These are phyloP conservation scores for Chelonia mydas DNA, from an alignment of 2,797 vertebrate species.

Conservation along the genomic window DNA sequence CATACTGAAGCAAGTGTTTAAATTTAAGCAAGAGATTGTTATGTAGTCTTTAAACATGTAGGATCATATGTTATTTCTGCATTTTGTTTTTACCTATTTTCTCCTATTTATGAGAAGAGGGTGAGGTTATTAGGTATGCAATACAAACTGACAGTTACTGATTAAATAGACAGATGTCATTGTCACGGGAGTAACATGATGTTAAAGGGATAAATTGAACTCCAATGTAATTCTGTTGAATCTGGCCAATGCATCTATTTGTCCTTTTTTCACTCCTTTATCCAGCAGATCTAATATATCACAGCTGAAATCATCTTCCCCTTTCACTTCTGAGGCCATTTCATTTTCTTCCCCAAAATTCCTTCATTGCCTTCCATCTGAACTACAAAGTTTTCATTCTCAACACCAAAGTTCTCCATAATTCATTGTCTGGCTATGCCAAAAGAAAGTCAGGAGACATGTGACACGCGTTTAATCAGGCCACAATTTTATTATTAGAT, in stretches of 20 bases:
- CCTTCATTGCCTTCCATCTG: not conserved
- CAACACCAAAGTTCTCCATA: not conserved
- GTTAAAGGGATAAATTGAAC: not conserved
- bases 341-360: not conserved
- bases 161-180: not conserved
- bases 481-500: too few relatives aligned
- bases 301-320: not conserved
- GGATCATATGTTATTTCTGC: not conserved
- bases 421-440: not conserved
- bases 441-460: too few relatives aligned
- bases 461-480: too few relatives aligned
- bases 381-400: not conserved
- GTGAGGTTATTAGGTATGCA: not conserved
- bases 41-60: not conserved
- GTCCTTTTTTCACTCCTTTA: not conserved
- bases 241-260: not conserved
- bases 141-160: not conserved
- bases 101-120: not conserved
- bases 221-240: not conserved
- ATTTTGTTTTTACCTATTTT: not conserved
- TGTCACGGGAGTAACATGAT: not conserved
- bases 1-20: not conserved
- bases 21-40: not conserved
- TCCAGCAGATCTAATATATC: not conserved
- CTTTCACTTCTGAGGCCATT: not conserved